Evolutionary conservation across 2,888 invertebrate species (phyloP).

Genomic region (Ormyrus pomaceus): DNA sequence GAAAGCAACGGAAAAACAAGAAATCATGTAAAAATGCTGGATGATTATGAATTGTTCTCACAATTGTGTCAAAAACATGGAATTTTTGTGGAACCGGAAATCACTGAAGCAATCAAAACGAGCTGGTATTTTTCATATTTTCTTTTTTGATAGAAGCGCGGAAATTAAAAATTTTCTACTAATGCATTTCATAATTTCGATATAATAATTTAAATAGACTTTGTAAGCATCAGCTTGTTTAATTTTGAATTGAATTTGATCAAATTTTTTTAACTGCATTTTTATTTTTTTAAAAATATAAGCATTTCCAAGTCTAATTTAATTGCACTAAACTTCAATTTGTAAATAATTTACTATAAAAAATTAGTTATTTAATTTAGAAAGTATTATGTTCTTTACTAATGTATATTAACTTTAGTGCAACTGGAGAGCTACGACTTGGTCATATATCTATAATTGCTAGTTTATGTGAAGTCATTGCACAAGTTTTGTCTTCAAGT

Average conservation of each 20-base stretch:
- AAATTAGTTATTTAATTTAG: not conserved
- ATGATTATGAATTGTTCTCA: conserved; percentile 66
- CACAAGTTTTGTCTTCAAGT: conserved; percentile 71
- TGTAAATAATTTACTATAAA: not conserved
- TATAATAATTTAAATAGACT: not conserved
- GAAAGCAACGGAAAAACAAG: not conserved
- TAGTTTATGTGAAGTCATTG: conserved; percentile 69
- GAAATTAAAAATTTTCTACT: conserved; percentile 10
- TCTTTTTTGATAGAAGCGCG: not conserved
- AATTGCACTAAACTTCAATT: not conserved
- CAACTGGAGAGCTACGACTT: conserved; percentile 66
- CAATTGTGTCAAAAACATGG: conserved; percentile 67
- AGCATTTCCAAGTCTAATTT: not conserved
- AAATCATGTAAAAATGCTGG: conserved; percentile 47
- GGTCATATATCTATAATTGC: conserved; percentile 67
- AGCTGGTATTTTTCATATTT: conserved; percentile 64
- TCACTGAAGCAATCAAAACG: conserved; percentile 65
- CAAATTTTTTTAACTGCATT: not conserved
- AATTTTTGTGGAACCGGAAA: conserved; percentile 63
- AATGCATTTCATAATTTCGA: not conserved
- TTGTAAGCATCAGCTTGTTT: not conserved
- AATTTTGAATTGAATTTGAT: conserved; percentile 3
- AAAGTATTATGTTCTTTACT: not conserved
- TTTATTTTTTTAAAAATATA: not conserved
- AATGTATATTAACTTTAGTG: conserved; percentile 60